These are phyloP conservation scores for Cataglyphis altisquamis DNA, from an alignment of 2,888 invertebrate genomes.

Conservation along the genomic window DNA sequence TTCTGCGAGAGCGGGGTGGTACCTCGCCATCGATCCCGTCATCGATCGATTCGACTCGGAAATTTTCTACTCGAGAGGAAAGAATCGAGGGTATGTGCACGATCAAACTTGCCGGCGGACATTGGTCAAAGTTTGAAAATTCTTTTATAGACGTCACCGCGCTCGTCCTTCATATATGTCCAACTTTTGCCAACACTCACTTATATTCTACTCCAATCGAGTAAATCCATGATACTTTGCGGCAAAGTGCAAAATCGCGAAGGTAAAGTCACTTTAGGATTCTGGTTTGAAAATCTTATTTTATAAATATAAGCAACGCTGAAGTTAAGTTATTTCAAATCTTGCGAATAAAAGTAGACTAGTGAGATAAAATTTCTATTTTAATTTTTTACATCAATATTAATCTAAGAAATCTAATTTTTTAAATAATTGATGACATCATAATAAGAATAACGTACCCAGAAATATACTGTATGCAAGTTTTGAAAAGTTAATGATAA, in stretches of 20 bases:
- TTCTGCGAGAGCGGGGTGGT: not conserved
- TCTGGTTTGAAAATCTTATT: not conserved
- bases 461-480: not conserved
- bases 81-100: constrained; percentile 9
- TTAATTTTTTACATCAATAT: not conserved
- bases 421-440: not conserved
- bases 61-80: constrained; percentile 12
- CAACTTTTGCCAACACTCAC: constrained; percentile 32
- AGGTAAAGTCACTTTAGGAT: not conserved
- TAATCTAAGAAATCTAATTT: not conserved
- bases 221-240: constrained; percentile 18
- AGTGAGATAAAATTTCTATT: not conserved
- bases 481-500: not conserved
- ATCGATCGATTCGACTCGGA: constrained; percentile 29
- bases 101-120: constrained; percentile 37
- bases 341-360: not conserved
- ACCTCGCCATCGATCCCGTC: constrained; percentile 18
- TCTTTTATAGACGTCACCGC: constrained; percentile 42
- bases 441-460: not conserved
- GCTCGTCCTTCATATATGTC: constrained; percentile 19
- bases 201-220: constrained; percentile 29
- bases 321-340: not conserved
- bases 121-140: constrained; percentile 28
- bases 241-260: not conserved
- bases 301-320: not conserved